Base-by-base conservation (phyloP, 2,797 vertebrate genomes). In the Eremophila alpestris region DNA sequence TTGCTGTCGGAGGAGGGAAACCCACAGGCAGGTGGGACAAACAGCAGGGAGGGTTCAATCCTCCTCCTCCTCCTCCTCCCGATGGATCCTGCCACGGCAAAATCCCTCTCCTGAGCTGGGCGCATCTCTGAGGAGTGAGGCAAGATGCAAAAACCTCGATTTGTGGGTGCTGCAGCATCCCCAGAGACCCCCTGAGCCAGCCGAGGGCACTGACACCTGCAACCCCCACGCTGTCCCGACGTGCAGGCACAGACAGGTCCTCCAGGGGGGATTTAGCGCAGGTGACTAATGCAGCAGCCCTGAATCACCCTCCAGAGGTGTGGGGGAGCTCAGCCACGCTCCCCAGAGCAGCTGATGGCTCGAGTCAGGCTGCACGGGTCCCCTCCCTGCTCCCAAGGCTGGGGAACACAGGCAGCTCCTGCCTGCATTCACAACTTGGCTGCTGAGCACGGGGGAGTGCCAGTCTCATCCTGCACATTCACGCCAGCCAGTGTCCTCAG, bases 281-380 rank as follows among this genome's bases (percentile, higher is more conserved):
- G 91, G 91, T 94, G 89, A 95, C 71, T 81, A 90, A 96, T 55
- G 62, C 87, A 82, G 86, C 90, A 94, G 82, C 89, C 92, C 91
- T 92, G 91, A 92, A 94, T 94, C 93, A 94, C 83, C 62, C 14
- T 2, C 54, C 60, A 46, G 79, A 60, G 68, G 27, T 2, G 3
- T 12, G 34, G 77, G 65, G 81, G 70, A 96, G 76, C 84, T 87
- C 56, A 32, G 22, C 30, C 21, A 56, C 22, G 3, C 49, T 92
- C 43, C 68, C 46, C 58, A 49, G 71, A 0, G 0, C 0, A 8
- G 81, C 56, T 2, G 4, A 38, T 7, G 64, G 83, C 92, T 94
- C 90, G 2, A 75, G 36, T 11, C 67, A 34, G 55, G 70, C 77
- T 71, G 83, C 58, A 18, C 0, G 4, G 73, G 65, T 34, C 24